Evolutionary conservation across 1,140 invertebrate genomes (phyloP), one percentile per base, ranked within the genome.

Genomic region (Eriocheir sinensis): DNA sequence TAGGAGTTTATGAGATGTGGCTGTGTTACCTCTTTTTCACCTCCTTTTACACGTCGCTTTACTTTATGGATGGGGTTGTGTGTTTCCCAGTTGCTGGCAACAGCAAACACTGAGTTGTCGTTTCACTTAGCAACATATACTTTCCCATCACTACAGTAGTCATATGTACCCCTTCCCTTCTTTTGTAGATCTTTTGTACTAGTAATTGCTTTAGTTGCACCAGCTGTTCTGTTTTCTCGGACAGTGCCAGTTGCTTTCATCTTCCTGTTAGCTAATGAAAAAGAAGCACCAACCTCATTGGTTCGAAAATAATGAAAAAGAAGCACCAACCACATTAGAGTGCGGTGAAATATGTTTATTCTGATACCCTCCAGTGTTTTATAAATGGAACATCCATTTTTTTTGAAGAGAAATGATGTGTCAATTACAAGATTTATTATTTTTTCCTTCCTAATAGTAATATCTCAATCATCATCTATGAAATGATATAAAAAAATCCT

Each of bases 81-180:
- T 41, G 88, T 89, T n/a, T 89, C 88, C 44, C 88, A 89, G n/a
- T 89, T 89, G n/a, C 88, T 89, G 15, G 88, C 88, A 89, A 89
- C n/a, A 48, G 44, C 88, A 40, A 89, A 36, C 41, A 89, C 4
- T 41, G 88, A 40, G 41, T 89, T 89, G 36, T 89, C 44, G 44
- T 89, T 44, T 15, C 88, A 89, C 44, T 89, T 89, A 12, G 88
- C 88, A 89, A 44, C 38, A 32, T 89, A 89, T 15, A 89, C 41
- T 21, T 89, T 48, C 44, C 88, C 88, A 89, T 89, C 44, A 89
- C 41, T 40, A 41, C 88, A 48, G n/a, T 48, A n/a, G 44, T 89
- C 88, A 40, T 44, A 48, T 89, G 36, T 89, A 48, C 88, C 88
- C 30, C 36, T 88, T 88, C 36, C 86, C 9, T 36, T 88, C 86